These are phyloP conservation scores for Criorhina ranunculi DNA, from an alignment of 2,888 invertebrate genomes.

Conservation along the genomic window DNA sequence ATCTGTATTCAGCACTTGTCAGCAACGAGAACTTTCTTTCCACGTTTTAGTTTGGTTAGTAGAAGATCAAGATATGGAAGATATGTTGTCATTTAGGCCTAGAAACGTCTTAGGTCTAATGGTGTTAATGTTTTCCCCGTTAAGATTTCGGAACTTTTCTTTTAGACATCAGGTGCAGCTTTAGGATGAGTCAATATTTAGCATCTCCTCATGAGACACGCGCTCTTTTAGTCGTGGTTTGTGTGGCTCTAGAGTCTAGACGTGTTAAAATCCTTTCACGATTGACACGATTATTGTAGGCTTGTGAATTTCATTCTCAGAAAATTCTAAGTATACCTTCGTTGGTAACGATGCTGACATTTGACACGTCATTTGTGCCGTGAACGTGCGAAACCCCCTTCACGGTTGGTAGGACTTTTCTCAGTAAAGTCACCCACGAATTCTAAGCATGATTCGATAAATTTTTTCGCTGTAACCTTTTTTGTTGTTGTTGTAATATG, in stretches of 20 bases:
- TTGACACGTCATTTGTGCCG: no score
- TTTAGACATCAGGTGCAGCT: no score
- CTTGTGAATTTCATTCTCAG: neutral
- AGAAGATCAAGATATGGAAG: no score
- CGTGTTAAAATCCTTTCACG: neutral
- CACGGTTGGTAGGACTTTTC: neutral
- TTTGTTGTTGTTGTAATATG: conserved; percentile 24
- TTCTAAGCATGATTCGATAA: conserved; percentile 16
- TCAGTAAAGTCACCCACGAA: neutral
- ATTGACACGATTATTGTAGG: neutral
- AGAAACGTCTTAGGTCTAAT: no score
- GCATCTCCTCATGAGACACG: neutral
- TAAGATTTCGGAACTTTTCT: no score
- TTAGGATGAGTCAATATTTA: no score
- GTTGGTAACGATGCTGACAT: neutral
- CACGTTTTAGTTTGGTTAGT: no score
- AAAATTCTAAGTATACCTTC: neutral
- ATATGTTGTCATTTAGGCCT: no score
- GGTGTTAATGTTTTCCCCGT: no score
- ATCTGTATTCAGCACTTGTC: no score
- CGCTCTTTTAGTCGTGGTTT: neutral
- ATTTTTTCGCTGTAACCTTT: conserved; percentile 1
- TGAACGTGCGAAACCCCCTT: no score
- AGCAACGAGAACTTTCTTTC: no score
- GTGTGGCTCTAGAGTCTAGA: neutral